phyloP scores from a whole-genome alignment of 2,113 vertebrate species.

The Ceyx margarethae region DNA sequence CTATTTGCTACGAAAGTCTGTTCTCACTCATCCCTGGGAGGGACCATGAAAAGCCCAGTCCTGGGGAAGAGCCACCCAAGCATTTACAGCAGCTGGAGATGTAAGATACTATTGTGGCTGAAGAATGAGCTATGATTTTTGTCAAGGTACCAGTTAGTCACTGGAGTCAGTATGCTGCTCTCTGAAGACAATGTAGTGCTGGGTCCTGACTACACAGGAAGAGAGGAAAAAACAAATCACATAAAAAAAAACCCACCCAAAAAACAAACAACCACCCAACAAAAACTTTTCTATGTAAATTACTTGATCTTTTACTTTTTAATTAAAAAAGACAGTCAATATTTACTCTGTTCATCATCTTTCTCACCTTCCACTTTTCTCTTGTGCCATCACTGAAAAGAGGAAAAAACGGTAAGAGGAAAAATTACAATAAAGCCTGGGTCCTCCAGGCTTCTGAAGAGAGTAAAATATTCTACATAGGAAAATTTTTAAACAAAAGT shows the following conservation, averaged over 20 bases:
- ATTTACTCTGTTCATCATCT: not conserved
- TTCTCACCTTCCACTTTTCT: not conserved
- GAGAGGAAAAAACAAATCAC: not conserved
- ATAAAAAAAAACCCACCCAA: not conserved
- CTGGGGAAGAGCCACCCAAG: not conserved
- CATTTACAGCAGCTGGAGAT: not conserved
- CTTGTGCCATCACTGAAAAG: not conserved
- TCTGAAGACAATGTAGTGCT: not conserved
- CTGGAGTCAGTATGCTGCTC: not conserved
- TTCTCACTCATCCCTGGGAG: not conserved
- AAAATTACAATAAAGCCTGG: not conserved
- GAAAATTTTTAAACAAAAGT: not conserved
- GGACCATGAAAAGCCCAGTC: not conserved
- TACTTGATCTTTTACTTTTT: not conserved
- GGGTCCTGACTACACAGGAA: not conserved
- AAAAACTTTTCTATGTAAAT: not conserved
- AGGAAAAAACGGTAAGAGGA: not conserved
- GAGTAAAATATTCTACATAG: not conserved
- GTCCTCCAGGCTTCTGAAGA: not conserved
- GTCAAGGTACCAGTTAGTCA: constrained; percentile 6
- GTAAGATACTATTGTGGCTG: not conserved
- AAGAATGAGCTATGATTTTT: not conserved
- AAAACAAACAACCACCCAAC: not conserved
- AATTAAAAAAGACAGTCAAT: not conserved
- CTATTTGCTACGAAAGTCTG: not conserved